Evolutionary conservation across 2,797 vertebrate genomes (phyloP), one percentile per base, ranked within the genome.

Genomic region (Rhinatrema bivittatum): DNA sequence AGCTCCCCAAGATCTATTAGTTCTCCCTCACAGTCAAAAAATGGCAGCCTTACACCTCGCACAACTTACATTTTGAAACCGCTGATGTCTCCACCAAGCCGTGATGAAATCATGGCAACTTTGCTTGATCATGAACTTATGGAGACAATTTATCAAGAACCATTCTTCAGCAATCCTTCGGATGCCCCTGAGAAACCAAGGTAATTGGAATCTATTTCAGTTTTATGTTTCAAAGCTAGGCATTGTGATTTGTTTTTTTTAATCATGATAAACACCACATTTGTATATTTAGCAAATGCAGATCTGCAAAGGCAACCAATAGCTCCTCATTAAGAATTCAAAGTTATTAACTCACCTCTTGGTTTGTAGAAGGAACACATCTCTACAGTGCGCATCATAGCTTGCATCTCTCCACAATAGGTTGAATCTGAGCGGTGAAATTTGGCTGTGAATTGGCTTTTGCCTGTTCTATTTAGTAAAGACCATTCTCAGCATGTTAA

Each of bases 1-100:
- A 97, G 96, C 71, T 99, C 94, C 4, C 94, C 94, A 7, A 74
- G 90, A 50, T 99, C 96, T 43, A 72, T 91, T 49, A 89, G 84
- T 71, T 98, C 94, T 9, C 79, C 91, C 6, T 90, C 87, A 13
- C 94, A 97, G 7, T 85, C 86, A 38, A 96, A 88, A 68, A 83
- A 81, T 39, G 79, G 81, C 23, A 85, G 65, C 68, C 88, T 90
- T 50, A 74, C 75, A 13, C 81, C 80, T 65, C 88, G 90, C 20
- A 59, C 78, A 17, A 91, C 85, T 46, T 87, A 91, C 62, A 74
- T 99, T 40, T 86, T 98, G 57, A 98, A 97, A 68, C 96, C 96
- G 29, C 88, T 98, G 16, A 97, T 99, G 95, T 98, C 93, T 21
- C 94, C 96, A 20, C 96, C 96, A 11, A 97, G 87, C 55, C 88